Base-by-base conservation (phyloP, 2,888 invertebrate species). In the Anthophora plumipes region DNA sequence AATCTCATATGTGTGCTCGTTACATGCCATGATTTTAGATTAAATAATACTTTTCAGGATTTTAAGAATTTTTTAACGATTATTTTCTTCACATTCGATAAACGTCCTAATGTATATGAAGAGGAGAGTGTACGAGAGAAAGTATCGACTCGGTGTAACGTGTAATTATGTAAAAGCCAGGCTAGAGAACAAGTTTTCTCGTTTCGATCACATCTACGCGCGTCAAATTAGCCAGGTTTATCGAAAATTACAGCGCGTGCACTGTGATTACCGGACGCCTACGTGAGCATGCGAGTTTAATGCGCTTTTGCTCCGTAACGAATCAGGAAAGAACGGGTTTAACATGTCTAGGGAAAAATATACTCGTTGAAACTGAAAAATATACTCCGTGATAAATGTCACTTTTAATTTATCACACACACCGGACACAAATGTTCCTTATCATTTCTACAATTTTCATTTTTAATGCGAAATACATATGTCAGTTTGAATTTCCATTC, bases 181-280 rank as follows among this genome's bases (percentile, higher is more conserved):
- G 37, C 17, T 48, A 31, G 6, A 11, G 39, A n/a, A 25, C 37
- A 8, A 39, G 31, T 50, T 71, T 64, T 50, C 50, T 22, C 71
- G 43, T 37, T 59, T n/a, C 12, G 41, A 48, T 43, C 57, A 31
- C 14, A 71, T 57, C 37, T 41, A n/a, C 20, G 48, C 22, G n/a
- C 41, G 71, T 64, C 71, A 37, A 64, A 64, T 76, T 76, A 59
- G 22, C 55, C 14, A n/a, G 39, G 46, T 74, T 78, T 78, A 68
- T 75, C 75, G 74, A 22, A 68, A 64, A 75, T 68, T 75, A 57
- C 37, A 39, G 11, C 31, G 3, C 25, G 52, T 20, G 20, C n/a
- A 12, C 39, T 46, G 25, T 43, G 60, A 22, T 61, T 63, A 39
- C 17, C 5, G 9, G 48, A 31, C n/a, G 43, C 14, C 8, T 52